Percentiles rank a stretch among this genome's conserved stretches.
Evolutionary conservation across 2,113 vertebrate species (phyloP).

Genomic region (Ammodytes marinus): DNA sequence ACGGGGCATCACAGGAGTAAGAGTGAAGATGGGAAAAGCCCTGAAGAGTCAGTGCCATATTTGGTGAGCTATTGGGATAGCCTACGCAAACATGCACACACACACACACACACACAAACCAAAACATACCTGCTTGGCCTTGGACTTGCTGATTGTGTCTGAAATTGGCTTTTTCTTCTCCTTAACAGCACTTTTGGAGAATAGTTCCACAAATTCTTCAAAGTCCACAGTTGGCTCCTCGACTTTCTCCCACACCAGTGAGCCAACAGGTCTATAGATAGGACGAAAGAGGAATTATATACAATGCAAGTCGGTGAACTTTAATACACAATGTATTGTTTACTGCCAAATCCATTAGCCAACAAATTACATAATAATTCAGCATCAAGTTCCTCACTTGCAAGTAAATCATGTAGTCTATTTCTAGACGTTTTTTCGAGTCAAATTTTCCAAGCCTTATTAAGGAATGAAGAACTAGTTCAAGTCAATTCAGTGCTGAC

Average conservation of each 20-base stretch:
- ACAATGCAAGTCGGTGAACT: neutral
- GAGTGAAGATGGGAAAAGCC: constrained; percentile 37
- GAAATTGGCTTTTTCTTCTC: constrained; percentile 98
- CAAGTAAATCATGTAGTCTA: constrained; percentile 44
- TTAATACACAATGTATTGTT: constrained; percentile 1
- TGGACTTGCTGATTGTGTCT: constrained; percentile 96
- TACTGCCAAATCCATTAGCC: constrained; percentile 34
- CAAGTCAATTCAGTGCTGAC: constrained; percentile 58
- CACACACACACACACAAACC: constrained; percentile 6
- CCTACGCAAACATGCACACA: neutral
- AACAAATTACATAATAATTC: constrained; percentile 37
- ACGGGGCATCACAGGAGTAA: constrained; percentile 26
- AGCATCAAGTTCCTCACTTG: constrained; percentile 41
- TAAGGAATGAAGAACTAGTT: constrained; percentile 67
- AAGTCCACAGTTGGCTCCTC: constrained; percentile 94
- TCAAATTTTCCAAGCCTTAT: constrained; percentile 62
- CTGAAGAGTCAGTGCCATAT: constrained; percentile 13
- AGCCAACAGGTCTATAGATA: constrained; percentile 85
- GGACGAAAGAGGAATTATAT: constrained; percentile 28
- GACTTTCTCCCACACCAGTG: constrained; percentile 96
- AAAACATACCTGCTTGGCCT: constrained; percentile 91
- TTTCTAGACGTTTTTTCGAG: constrained; percentile 49
- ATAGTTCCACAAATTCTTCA: constrained; percentile 95
- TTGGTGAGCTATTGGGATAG: neutral
- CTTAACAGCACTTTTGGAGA: constrained; percentile 95